Base-by-base conservation (phyloP, 2,113 vertebrate genomes). In the Leptocoma aspasia region DNA sequence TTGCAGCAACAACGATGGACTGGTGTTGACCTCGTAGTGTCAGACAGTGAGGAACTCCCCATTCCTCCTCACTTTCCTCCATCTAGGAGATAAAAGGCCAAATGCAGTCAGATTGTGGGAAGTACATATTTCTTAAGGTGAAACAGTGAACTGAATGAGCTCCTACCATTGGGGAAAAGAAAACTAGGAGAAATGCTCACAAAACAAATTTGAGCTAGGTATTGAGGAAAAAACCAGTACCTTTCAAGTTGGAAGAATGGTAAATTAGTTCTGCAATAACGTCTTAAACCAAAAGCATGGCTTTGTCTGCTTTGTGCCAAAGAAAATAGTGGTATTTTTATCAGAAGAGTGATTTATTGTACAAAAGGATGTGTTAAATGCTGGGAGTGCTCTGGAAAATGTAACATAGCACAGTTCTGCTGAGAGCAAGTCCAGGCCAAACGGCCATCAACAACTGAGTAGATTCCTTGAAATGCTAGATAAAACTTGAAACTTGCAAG, bases 41-140 rank as follows among this genome's bases (percentile, higher is more conserved):
- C 86, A 99, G 98, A 95, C 99, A 99, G 84, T 99, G 98, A 75
- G 99, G 99, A 83, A 99, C 99, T 0, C 99, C 99, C 99, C 99
- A 99, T 95, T 99, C 99, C 6, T 99, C 99, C 92, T 99, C 99
- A 35, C 99, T 99, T 92, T 98, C 98, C 98, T 99, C 98, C 82
- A 99, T 98, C 99, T 99, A 96, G 65, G 78, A 96, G 83, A 90
- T 7, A 45, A 95, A 96, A 81, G 56, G 28, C 52, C n/a, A 89
- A 33, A 90, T 33, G 65, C 39, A 60, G 63, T 95, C 71, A 94
- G 87, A 80, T 6, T 83, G 71, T 33, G 82, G 63, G 30, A 86
- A 86, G 26, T 2, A 50, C 4, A 0, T 16, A 31, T 47, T 82
- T 65, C 15, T 52, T 31, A 41, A 54, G 24, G 35, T 42, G 49